These are phyloP conservation scores for Papilio polytes DNA, from an alignment of 1,140 invertebrate species.

Conservation along the genomic window DNA sequence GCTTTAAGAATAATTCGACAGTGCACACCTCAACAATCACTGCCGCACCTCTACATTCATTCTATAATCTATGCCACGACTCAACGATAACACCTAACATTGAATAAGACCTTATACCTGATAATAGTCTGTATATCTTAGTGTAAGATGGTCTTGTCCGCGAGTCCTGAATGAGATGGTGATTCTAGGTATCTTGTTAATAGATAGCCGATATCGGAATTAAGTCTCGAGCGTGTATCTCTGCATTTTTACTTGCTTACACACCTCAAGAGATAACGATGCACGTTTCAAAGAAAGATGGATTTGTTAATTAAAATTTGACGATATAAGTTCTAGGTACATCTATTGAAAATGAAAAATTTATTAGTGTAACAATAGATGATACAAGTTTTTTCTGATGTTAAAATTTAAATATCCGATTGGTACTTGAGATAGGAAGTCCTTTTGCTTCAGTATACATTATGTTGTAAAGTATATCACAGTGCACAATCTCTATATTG, in stretches of 20 bases:
- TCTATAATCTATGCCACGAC: background rate
- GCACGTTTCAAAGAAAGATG: background rate
- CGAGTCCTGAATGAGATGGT: constrained; percentile 38
- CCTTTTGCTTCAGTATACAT: too few species aligned
- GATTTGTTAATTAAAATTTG: constrained; percentile 27
- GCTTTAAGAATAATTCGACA: background rate
- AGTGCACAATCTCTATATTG: too few species aligned
- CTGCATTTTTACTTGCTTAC: constrained; percentile 24
- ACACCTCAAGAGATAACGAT: constrained; percentile 24
- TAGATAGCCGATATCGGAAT: constrained; percentile 36
- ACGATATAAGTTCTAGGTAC: background rate
- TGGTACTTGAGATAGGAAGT: too few species aligned
- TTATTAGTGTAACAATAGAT: too few species aligned
- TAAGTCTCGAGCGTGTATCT: constrained; percentile 30
- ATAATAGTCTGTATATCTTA: background rate
- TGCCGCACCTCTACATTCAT: background rate
- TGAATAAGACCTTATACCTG: constrained; percentile 19
- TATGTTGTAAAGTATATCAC: too few species aligned
- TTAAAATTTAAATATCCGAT: too few species aligned
- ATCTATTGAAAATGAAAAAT: too few species aligned
- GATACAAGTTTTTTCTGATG: too few species aligned
- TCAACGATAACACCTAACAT: constrained; percentile 17
- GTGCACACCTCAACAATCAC: too few species aligned
- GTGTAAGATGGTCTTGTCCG: constrained; percentile 29
- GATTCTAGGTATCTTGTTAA: constrained; percentile 38